A percentile compares a stretch with the other conserved stretches of the same genome.
Conservation (phyloP, 2,888 invertebrate species). For the Imbricaverruca yamaguchii region DNA sequence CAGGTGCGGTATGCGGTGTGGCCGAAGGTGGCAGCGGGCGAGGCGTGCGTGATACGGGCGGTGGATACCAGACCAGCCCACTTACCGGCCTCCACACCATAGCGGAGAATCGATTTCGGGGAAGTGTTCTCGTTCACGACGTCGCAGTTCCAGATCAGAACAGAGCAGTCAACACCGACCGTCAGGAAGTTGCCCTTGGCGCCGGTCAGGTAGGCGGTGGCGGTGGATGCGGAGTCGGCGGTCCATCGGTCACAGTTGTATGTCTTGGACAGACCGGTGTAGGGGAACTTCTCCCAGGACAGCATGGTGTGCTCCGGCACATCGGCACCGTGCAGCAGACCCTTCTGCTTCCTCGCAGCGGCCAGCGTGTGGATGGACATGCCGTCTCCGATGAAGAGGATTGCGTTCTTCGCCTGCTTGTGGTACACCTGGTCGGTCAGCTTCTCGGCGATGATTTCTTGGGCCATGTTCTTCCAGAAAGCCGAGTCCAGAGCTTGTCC, state of each 20-base stretch:
- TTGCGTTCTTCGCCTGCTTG: background rate
- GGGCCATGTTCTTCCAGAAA: background rate
- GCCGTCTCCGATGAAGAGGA: slow-evolving; percentile 9
- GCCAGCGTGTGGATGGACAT: slow-evolving; percentile 1
- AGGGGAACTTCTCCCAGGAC: slow-evolving; percentile 8
- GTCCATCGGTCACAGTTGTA: slow-evolving; percentile 15
- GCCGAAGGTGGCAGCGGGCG: slow-evolving; percentile 1
- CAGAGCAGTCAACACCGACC: slow-evolving; percentile 12
- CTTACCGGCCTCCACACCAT: slow-evolving; percentile 1
- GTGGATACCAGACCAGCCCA: slow-evolving; percentile 13
- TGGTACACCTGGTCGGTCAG: background rate
- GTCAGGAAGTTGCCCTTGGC: background rate
- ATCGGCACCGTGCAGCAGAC: background rate
- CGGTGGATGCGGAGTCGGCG: background rate
- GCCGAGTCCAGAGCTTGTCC: background rate
- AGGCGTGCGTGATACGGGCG: slow-evolving; percentile 12
- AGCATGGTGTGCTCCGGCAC: slow-evolving; percentile 9
- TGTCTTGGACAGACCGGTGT: background rate
- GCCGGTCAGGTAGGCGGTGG: background rate
- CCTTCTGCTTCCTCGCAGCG: background rate
- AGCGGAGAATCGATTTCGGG: background rate
- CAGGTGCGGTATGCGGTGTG: slow-evolving; percentile 9
- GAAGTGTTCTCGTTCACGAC: slow-evolving; percentile 4
- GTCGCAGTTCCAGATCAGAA: slow-evolving; percentile 3
- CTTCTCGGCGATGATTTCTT: too few species aligned